Base-by-base conservation (phyloP, 2,888 invertebrate genomes). In the Merodon equestris region DNA sequence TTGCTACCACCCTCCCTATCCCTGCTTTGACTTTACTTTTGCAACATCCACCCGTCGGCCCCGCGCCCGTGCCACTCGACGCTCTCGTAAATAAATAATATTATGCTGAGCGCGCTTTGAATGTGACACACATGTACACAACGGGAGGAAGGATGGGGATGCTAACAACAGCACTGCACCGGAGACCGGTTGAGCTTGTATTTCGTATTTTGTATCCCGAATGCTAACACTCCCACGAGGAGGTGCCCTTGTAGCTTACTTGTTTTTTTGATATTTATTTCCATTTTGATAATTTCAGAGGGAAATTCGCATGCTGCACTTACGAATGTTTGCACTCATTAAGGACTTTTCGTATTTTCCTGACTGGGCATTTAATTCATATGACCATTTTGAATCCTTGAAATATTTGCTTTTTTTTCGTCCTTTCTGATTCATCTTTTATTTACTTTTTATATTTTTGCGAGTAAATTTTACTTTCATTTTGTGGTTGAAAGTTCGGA, bases 81-180 rank as follows among this genome's bases (percentile, higher is more conserved):
- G 12, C 14, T 45, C 17, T 48, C 44, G 51, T 57, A 17, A 56
- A 68, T 74, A 79, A 79, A 79, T 79, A 74, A 73, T 58, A 74
- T 79, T 63, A 68, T 73, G 77, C 73, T 68, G 74, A 74, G 73
- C 68, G 73, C 57, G 73, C 63, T 74, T 74, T 73, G 74, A 54
- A 56, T 53, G 58, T 79, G 74, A 74, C 68, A 79, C 58, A 79
- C 63, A 74, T 67, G 48, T 64, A 56, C 54, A 40, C 44, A 36
- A 51, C 17, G 47, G 34, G 5, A 14, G 14, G 48, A 54, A 50
- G 15, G 58, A 12, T 27, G 7, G 7, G 27, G 27, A 27, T 7
- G 7, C 27, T 4, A 27, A 27, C 27, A 27, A 27, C 27, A 27
- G 36, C 44, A 18, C 19, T 54, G 56, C 18, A 53, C 63, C 40